Base-by-base conservation (phyloP, 2,888 invertebrate genomes). In the Patella ulyssiponensis region DNA sequence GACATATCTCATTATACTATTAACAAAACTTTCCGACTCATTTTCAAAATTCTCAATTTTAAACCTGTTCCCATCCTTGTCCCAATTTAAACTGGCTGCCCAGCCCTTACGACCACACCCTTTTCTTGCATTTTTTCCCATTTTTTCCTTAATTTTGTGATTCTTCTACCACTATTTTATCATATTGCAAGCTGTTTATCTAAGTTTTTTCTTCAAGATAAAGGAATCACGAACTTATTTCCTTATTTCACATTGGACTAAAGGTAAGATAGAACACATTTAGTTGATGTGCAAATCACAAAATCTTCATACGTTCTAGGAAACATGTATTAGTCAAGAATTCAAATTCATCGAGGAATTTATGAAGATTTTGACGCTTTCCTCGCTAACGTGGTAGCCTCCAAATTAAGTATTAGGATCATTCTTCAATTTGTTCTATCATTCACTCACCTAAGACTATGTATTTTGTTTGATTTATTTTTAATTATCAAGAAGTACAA, bases 61-160 rank as follows among this genome's bases (percentile, higher is more conserved):
- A 44, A 44, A 44, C 71, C 71, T 76, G 70, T 51, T 58, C 51
- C 71, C 27, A 71, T 56, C 53, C 56, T 71, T 71, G 54, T 71
- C 70, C 64, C 75, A 51, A 44, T 12, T 20, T 52, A 58, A 64
- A 15, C 64, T n/a, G 17, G 53, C 72, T 70, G 20, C 73, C 70
- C 73, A n/a, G 44, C 69, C 56, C 58, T 44, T 51, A 53, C 51
- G 69, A 69, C 44, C 52, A 53, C 20, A 53, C 17, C 33, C 44
- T n/a, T 53, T 54, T 33, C 73, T 33, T 70, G n/a, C 12, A 51
- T 20, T 75, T 51, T 12, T 44, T 33, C 53, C 15, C 53, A 44
- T 72, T 64, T 71, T 23, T 64, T 23, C 20, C 20, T 64, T 64
- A 23, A 64, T 64, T 20, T 64, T 64, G 15, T 64, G 7, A 44